Evolutionary conservation across 2,113 vertebrate species (phyloP).

Genomic region (Naja naja): DNA sequence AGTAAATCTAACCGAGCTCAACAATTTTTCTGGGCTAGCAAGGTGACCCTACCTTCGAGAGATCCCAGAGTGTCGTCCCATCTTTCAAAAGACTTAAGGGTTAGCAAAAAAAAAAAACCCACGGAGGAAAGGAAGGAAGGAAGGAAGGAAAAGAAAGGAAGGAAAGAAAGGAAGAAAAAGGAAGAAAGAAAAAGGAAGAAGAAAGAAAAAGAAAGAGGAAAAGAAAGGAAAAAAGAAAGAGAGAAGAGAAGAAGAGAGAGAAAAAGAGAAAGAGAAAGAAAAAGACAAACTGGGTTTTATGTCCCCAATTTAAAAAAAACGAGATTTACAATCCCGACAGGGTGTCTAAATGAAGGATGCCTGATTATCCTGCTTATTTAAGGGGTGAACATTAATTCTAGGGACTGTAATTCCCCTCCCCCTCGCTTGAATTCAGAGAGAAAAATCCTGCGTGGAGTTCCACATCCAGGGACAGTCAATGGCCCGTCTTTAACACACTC

Average conservation of each 20-base stretch:
- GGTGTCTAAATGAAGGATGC: background rate
- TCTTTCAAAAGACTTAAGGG: background rate
- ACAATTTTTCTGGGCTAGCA: background rate
- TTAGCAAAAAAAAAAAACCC: background rate
- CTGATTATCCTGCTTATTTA: background rate
- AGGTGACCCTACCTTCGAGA: background rate
- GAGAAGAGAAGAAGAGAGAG: too few relatives aligned
- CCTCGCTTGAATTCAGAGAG: background rate
- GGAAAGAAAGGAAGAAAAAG: accelerated
- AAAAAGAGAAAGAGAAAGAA: too few relatives aligned
- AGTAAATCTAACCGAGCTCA: background rate
- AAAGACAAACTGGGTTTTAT: background rate
- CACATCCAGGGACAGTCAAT: too few relatives aligned
- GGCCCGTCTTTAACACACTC: background rate
- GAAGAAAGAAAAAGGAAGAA: too few relatives aligned
- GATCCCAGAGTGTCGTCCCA: background rate
- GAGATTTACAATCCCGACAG: background rate
- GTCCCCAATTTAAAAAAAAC: background rate
- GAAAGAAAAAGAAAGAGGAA: accelerated
- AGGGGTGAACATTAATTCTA: background rate
- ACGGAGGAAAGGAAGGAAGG: too few relatives aligned
- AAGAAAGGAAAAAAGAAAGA: too few relatives aligned
- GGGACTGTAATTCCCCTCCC: background rate
- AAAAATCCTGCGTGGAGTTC: background rate
- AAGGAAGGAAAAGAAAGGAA: too few relatives aligned